phyloP scores from a whole-genome alignment of 2,888 invertebrate genomes.

The Deilephila porcellus region DNA sequence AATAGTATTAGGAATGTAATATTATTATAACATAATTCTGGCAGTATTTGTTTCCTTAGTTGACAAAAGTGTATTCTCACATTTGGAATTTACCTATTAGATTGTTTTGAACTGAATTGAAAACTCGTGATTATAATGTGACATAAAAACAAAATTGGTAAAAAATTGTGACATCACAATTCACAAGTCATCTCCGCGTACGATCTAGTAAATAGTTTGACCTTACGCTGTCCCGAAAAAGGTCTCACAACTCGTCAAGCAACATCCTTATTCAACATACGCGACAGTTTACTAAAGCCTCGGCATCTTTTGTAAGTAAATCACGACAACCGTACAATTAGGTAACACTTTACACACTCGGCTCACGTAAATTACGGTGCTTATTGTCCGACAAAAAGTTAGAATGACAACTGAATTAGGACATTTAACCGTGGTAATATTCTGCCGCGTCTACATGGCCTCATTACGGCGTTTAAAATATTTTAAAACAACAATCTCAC shows the following conservation, averaged over 20 bases:
- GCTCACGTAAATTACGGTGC: slow-evolving; percentile 42
- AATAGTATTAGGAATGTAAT: too few relatives aligned
- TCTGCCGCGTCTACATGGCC: neutral
- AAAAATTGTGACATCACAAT: neutral
- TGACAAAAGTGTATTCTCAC: too few relatives aligned
- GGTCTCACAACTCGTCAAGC: neutral
- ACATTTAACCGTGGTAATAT: slow-evolving; percentile 31
- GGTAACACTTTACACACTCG: slow-evolving; percentile 49
- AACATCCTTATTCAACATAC: neutral
- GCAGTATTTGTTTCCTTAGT: too few relatives aligned
- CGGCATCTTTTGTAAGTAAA: slow-evolving; percentile 20
- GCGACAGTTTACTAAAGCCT: slow-evolving; percentile 4
- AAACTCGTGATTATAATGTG: too few relatives aligned
- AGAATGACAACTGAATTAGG: slow-evolving; percentile 33
- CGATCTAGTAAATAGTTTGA: neutral
- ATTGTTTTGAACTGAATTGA: too few relatives aligned
- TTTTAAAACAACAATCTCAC: slow-evolving; percentile 7
- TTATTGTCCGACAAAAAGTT: slow-evolving; percentile 39
- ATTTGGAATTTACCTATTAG: too few relatives aligned
- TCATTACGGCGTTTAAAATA: slow-evolving; percentile 4
- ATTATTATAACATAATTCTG: too few relatives aligned
- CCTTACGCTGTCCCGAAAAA: neutral
- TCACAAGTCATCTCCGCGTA: neutral
- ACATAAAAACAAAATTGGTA: too few relatives aligned
- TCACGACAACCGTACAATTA: slow-evolving; percentile 42